Evolutionary conservation across 2,797 vertebrate genomes (phyloP).

Genomic region (Tinamus major): DNA sequence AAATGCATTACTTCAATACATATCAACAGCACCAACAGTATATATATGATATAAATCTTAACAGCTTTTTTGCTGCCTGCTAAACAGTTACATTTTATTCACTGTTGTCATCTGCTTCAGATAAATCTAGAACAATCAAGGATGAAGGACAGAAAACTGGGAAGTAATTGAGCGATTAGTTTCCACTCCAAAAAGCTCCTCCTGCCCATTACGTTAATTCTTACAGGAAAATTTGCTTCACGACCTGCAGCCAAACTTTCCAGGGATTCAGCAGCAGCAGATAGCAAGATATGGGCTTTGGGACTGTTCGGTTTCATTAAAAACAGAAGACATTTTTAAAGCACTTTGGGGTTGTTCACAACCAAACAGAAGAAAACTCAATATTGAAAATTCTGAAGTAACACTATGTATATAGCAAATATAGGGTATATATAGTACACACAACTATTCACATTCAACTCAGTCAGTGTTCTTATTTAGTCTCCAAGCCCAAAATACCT

Average conservation of each 20-base stretch:
- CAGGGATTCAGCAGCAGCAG: background rate
- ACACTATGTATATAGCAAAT: background rate
- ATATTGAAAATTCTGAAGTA: background rate
- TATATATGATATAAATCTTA: background rate
- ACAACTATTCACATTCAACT: background rate
- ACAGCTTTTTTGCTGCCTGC: background rate
- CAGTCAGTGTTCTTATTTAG: background rate
- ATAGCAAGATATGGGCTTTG: background rate
- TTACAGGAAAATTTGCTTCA: background rate
- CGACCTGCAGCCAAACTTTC: background rate
- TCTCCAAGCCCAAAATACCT: background rate
- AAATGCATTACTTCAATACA: background rate
- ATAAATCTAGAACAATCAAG: background rate
- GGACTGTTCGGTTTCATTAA: background rate
- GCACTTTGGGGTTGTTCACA: background rate
- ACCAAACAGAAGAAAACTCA: background rate
- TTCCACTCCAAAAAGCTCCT: background rate
- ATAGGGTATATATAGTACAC: background rate
- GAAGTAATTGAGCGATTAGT: fast-evolving
- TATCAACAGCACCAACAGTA: background rate
- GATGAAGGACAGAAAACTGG: background rate
- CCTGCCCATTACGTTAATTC: background rate
- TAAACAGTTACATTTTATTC: background rate
- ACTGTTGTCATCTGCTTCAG: background rate
- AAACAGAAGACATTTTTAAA: background rate